Percentiles rank a stretch among this genome's conserved stretches.
Evolutionary conservation across 2,113 vertebrate species (phyloP).

Genomic region (Felis catus): F.catus_Fca126_mat1.0 CM031412.1:92237001-92237500

Average conservation of each 20-base stretch:
- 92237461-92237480: neutral
- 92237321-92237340: neutral
- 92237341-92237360: neutral
- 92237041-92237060: neutral
- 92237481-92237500: neutral
- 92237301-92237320: neutral
- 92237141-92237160: neutral
- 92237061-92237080: neutral
- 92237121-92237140: neutral
- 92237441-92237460: neutral
- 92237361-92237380: neutral
- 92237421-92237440: neutral
- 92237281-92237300: neutral
- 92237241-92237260: neutral
- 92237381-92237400: neutral
- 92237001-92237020: neutral
- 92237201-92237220: neutral
- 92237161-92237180: neutral
- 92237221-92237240: neutral
- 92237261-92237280: neutral
- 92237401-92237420: neutral
- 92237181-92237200: neutral
- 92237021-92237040: neutral
- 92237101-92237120: neutral
- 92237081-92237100: neutral